Evolutionary conservation across 1,140 invertebrate genomes (phyloP).

Genomic region (Drosophila novamexicana): DNA sequence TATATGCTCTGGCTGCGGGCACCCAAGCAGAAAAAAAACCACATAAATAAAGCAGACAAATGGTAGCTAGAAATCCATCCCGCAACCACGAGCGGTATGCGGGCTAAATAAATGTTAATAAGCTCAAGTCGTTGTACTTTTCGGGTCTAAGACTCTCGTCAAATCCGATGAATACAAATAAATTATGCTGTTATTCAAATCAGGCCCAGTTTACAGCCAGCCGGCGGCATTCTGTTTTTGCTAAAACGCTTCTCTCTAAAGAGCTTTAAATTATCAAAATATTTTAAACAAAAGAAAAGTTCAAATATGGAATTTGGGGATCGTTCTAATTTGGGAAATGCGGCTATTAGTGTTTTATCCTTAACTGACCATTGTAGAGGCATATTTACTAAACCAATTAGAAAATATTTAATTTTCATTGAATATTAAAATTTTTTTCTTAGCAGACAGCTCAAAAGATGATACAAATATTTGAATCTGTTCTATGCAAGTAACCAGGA

Average conservation of each 20-base stretch:
- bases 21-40: neutral
- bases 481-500: too few relatives aligned
- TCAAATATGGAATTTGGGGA: slow-evolving; percentile 2
- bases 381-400: too few relatives aligned
- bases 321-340: too few relatives aligned
- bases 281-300: slow-evolving; percentile 16
- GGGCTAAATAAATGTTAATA: slow-evolving; percentile 74
- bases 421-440: too few relatives aligned
- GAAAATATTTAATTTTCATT: neutral
- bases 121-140: slow-evolving; percentile 67
- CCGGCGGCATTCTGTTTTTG: slow-evolving; percentile 17
- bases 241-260: neutral
- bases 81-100: slow-evolving; percentile 32
- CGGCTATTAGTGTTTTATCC: too few relatives aligned
- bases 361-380: too few relatives aligned
- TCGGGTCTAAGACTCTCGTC: slow-evolving; percentile 34
- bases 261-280: slow-evolving; percentile 39
- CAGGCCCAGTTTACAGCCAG: slow-evolving; percentile 22
- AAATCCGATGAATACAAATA: slow-evolving; percentile 54
- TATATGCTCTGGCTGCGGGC: slow-evolving; percentile 4
- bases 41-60: slow-evolving; percentile 20
- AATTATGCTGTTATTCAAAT: slow-evolving; percentile 70
- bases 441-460: too few relatives aligned
- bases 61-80: neutral
- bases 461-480: too few relatives aligned